Evolutionary conservation across 2,797 vertebrate species (phyloP).

Genomic region (Perdix hodgsoniae): DNA sequence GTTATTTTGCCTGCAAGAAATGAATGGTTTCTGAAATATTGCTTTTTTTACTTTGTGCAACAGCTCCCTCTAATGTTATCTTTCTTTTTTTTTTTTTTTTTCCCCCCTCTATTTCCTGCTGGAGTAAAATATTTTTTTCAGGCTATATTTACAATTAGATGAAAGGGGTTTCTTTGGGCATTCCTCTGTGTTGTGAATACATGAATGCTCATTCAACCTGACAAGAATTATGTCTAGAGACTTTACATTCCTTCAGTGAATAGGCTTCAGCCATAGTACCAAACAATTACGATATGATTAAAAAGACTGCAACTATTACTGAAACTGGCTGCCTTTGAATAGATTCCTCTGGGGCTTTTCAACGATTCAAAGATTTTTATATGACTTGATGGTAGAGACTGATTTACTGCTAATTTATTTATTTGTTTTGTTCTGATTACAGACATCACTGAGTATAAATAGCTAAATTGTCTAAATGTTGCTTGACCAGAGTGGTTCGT

Average conservation of each 20-base stretch:
- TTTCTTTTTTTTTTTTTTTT: background rate
- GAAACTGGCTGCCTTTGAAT: background rate
- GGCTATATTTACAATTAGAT: background rate
- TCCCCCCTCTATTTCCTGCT: background rate
- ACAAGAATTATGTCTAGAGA: background rate
- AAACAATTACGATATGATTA: background rate
- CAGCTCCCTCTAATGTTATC: slow-evolving; percentile 82
- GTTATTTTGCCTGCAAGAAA: slow-evolving; percentile 39
- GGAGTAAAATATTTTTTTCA: background rate
- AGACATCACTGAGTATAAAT: background rate
- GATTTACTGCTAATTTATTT: background rate
- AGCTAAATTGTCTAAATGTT: background rate
- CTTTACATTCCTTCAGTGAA: background rate
- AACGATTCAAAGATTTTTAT: background rate
- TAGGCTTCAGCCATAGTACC: background rate
- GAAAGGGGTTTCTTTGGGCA: background rate
- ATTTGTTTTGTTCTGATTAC: background rate
- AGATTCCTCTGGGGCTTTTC: background rate
- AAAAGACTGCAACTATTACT: background rate
- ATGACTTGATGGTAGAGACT: background rate
- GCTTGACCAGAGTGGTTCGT: background rate
- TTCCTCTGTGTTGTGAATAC: background rate
- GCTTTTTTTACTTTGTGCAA: slow-evolving; percentile 66
- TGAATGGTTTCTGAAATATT: background rate
- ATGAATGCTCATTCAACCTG: background rate